These are phyloP conservation scores for Yponomeuta sedellus DNA, from an alignment of 2,888 invertebrate genomes.

Conservation along the genomic window DNA sequence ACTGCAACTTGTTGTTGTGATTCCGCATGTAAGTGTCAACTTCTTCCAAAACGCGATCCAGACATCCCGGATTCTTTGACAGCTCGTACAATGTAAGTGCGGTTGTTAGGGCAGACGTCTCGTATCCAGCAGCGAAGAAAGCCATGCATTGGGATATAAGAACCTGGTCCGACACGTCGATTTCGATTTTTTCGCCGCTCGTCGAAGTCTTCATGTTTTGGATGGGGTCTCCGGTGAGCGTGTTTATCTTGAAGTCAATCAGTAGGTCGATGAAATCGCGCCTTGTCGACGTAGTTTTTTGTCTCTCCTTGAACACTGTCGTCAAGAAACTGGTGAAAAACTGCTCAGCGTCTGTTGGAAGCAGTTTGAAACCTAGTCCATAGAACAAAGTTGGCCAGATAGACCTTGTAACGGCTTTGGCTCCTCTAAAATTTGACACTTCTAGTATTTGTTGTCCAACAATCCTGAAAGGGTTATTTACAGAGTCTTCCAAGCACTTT, in stretches of 20 bases:
- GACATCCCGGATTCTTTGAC: slow-evolving; percentile 56
- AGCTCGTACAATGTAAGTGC: slow-evolving; percentile 65
- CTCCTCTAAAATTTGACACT: slow-evolving; percentile 24
- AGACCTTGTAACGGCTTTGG: slow-evolving; percentile 25
- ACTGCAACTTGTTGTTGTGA: slow-evolving; percentile 50
- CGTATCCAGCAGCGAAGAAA: slow-evolving; percentile 72
- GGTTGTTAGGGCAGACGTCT: slow-evolving; percentile 68
- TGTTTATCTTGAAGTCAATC: slow-evolving; percentile 21
- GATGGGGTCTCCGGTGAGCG: slow-evolving; percentile 24
- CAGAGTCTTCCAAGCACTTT: slow-evolving; percentile 28
- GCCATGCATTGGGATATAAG: slow-evolving; percentile 69
- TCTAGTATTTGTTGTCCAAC: slow-evolving; percentile 31
- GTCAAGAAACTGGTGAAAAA: slow-evolving; percentile 28
- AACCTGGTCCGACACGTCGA: slow-evolving; percentile 53
- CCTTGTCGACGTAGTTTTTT: slow-evolving; percentile 19
- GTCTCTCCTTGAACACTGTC: slow-evolving; percentile 17
- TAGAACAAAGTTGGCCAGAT: slow-evolving; percentile 40
- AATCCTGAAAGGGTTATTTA: slow-evolving; percentile 31
- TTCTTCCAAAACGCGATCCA: slow-evolving; percentile 55
- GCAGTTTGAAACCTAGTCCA: slow-evolving; percentile 28
- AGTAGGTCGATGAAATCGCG: slow-evolving; percentile 27
- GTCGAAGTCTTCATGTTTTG: slow-evolving; percentile 21
- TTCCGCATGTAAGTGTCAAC: slow-evolving; percentile 43
- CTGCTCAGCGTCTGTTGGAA: slow-evolving; percentile 26
- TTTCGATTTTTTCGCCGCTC: slow-evolving; percentile 26